Percentiles rank a stretch among this genome's conserved stretches.
Conservation (phyloP, 2,113 vertebrate species). For the Danio rerio region DNA sequence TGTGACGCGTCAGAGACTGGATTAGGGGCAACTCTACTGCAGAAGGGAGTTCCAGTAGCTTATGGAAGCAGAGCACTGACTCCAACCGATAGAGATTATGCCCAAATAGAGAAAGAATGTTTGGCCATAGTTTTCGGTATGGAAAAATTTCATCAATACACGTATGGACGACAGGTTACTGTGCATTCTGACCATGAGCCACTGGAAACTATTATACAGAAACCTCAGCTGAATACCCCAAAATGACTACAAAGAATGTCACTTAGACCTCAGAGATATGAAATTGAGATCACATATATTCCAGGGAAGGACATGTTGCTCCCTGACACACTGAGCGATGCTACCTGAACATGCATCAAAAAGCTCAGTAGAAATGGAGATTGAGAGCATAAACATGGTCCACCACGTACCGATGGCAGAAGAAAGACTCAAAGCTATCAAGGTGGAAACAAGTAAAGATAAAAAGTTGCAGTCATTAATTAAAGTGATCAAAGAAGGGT, state of each 20-base stretch:
- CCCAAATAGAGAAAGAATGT: constrained; percentile 7
- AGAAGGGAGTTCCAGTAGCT: not conserved
- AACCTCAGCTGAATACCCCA: not conserved
- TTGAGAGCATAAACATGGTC: constrained; percentile 39
- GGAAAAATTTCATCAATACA: constrained; percentile 26
- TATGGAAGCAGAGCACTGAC: not conserved
- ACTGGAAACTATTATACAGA: not conserved
- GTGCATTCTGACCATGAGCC: constrained; percentile 1
- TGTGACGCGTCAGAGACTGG: not conserved
- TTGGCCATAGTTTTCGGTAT: not conserved
- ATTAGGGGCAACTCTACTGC: not conserved
- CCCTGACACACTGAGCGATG: constrained; percentile 7
- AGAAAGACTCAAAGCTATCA: not conserved
- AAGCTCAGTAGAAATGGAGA: constrained; percentile 20
- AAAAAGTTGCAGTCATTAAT: constrained; percentile 29
- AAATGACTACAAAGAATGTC: not conserved
- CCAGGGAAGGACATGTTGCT: constrained; percentile 2
- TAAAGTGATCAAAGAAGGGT: constrained; percentile 14
- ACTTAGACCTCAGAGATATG: not conserved
- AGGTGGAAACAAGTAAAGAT: constrained; percentile 21
- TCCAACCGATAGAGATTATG: not conserved
- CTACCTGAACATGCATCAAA: not conserved
- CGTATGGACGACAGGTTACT: not conserved
- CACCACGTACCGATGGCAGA: constrained; percentile 37
- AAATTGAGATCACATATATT: not conserved